Evolutionary conservation across 2,113 vertebrate genomes (phyloP).

Genomic region (Eublepharis macularius): DNA sequence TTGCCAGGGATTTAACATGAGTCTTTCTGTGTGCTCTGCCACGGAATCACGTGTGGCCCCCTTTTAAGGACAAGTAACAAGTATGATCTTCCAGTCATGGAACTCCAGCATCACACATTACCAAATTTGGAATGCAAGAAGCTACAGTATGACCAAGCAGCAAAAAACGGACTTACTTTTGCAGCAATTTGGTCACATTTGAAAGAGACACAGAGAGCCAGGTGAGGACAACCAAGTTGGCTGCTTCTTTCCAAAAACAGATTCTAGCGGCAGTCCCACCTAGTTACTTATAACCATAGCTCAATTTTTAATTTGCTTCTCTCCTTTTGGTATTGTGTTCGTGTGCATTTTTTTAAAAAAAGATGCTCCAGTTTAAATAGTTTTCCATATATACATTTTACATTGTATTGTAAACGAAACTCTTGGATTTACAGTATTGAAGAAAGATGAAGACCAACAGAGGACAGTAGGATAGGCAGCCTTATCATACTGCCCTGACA

Average conservation of each 20-base stretch:
- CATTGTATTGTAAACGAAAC: conserved; percentile 35
- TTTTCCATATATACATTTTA: neutral
- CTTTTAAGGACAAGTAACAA: no score
- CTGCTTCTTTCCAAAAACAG: neutral
- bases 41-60: no score
- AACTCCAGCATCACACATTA: no score
- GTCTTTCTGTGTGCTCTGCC: no score
- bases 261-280: neutral
- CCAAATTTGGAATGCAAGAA: no score
- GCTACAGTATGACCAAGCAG: no score
- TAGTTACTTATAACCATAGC: conserved; percentile 25
- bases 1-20: no score
- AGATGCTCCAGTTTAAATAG: conserved; percentile 14
- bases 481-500: conserved; percentile 30
- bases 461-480: conserved; percentile 5
- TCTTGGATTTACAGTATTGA: neutral
- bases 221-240: neutral
- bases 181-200: neutral
- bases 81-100: no score
- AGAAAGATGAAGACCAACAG: conserved; percentile 11
- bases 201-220: neutral
- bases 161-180: no score
- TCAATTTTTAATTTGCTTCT: conserved; percentile 40
- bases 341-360: conserved; percentile 29
- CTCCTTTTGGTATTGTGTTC: conserved; percentile 34